Evolutionary conservation across 2,113 vertebrate genomes (phyloP).

Genomic region (Gnathonemus echidnorhynchus): DNA sequence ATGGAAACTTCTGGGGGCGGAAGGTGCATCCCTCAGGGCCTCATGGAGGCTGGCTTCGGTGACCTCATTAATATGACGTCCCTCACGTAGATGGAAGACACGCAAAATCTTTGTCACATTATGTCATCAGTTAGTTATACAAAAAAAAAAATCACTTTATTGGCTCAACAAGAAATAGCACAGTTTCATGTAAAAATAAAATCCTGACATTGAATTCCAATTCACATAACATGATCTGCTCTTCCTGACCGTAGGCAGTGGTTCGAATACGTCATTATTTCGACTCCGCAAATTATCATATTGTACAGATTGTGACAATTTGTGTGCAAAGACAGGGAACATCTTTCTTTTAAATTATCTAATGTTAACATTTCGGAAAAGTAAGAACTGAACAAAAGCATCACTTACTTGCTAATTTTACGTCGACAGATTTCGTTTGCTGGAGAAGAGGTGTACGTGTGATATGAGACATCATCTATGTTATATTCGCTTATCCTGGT

Average conservation of each 20-base stretch:
- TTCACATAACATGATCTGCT: constrained; percentile 50
- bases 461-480: background rate
- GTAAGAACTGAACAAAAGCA: background rate
- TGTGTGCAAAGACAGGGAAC: background rate
- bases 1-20: background rate
- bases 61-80: background rate
- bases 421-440: background rate
- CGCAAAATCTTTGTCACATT: background rate
- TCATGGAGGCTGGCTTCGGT: background rate
- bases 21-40: background rate
- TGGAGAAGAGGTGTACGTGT: background rate
- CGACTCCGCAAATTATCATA: background rate
- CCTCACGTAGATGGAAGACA: background rate
- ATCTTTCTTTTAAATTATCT: background rate
- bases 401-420: background rate
- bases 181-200: constrained; percentile 59
- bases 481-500: background rate
- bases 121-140: background rate
- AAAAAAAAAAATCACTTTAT: background rate
- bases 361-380: background rate
- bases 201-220: constrained; percentile 60
- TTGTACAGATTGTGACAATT: background rate
- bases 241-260: constrained; percentile 50
- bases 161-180: constrained; percentile 26
- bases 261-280: constrained; percentile 19